Conservation (phyloP, 2,888 invertebrate genomes). For the Amphimallon solstitiale region DNA sequence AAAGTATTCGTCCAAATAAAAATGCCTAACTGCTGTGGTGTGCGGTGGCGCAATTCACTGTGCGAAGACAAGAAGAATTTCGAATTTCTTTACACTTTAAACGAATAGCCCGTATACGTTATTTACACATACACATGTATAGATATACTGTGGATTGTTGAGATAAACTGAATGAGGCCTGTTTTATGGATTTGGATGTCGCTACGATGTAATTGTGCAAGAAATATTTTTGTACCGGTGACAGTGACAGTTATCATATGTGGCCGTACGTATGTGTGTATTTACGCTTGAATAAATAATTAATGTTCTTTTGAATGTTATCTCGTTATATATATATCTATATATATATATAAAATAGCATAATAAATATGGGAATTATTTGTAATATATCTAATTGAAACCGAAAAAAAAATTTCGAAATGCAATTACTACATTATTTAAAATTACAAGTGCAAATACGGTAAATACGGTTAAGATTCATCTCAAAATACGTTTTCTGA, state of each 20-base stretch:
- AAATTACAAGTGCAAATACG: too few species aligned
- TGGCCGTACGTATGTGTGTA: neutral
- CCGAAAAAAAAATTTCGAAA: too few species aligned
- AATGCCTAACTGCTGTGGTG: slow-evolving; percentile 28
- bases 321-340: too few species aligned
- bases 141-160: slow-evolving; percentile 6
- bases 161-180: slow-evolving; percentile 12
- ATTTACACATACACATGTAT: neutral
- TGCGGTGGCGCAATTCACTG: slow-evolving; percentile 29
- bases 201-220: slow-evolving; percentile 9
- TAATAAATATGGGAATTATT: too few species aligned
- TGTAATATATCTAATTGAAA: too few species aligned
- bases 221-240: slow-evolving; percentile 6
- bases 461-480: too few species aligned
- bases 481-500: too few species aligned
- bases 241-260: slow-evolving; percentile 1
- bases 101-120: neutral
- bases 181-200: slow-evolving; percentile 28
- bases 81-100: slow-evolving; percentile 16
- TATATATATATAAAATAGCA: neutral
- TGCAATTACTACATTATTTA: too few species aligned
- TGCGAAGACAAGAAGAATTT: slow-evolving; percentile 29
- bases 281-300: neutral
- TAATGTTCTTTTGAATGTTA: too few species aligned
- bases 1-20: slow-evolving; percentile 34